Conservation (phyloP, 2,113 vertebrate genomes). For the Nesoenas mayeri region DNA sequence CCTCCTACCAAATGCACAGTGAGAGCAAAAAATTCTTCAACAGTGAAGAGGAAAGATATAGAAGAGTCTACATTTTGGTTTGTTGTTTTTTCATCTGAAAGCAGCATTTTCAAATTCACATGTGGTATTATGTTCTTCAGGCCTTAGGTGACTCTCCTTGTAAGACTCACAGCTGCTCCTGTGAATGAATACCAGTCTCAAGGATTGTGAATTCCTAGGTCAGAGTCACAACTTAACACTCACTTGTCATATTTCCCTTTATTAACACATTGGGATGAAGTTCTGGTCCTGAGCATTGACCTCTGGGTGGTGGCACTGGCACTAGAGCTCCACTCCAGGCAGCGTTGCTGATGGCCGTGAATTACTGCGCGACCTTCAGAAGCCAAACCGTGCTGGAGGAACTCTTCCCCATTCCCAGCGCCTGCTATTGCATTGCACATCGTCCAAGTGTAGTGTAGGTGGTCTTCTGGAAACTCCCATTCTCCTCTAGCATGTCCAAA, state of each 20-base stretch:
- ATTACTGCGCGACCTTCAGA: neutral
- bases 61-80: neutral
- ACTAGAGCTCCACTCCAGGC: neutral
- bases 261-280: neutral
- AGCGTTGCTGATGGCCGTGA: neutral
- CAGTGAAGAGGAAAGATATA: neutral
- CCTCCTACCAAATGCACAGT: neutral
- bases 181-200: neutral
- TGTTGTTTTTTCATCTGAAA: neutral
- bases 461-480: neutral
- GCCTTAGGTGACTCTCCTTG: neutral
- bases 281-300: neutral
- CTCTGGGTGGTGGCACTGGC: neutral
- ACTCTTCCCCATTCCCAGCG: neutral
- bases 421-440: neutral
- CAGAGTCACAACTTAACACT: neutral
- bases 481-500: neutral
- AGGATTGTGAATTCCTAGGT: neutral
- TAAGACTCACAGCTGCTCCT: neutral
- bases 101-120: neutral
- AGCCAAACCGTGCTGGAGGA: neutral
- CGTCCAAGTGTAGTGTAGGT: neutral
- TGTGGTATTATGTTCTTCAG: neutral
- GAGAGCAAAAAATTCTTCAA: neutral
- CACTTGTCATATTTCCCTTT: neutral